phyloP scores from a whole-genome alignment of 35 echinoderm and acorn worm species.

The Strongylocentrotus purpuratus region DNA sequence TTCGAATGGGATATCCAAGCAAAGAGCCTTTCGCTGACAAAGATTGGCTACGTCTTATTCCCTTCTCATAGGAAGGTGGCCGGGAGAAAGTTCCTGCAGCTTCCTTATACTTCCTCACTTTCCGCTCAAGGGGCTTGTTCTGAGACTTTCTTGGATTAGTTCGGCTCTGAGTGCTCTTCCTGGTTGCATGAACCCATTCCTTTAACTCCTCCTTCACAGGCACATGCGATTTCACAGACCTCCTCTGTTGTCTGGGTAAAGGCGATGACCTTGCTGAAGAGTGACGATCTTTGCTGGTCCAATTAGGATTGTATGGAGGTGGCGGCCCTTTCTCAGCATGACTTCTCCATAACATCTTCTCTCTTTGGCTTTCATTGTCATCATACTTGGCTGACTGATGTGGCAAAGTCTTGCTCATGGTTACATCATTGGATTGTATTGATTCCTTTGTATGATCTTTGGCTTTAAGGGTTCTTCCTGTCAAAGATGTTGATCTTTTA shows the following conservation, averaged over 20 bases:
- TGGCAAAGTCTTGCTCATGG: neutral
- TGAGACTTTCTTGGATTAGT: neutral
- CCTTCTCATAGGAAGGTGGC: neutral
- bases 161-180: neutral
- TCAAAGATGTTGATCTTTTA: neutral
- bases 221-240: neutral
- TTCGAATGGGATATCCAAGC: neutral
- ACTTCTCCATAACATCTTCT: neutral
- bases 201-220: neutral
- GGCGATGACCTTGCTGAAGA: neutral
- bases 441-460: neutral
- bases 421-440: neutral
- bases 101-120: neutral
- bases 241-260: neutral
- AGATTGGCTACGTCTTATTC: neutral
- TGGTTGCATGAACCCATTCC: neutral
- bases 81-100: neutral
- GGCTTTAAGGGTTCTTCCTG: neutral
- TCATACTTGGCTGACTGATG: neutral
- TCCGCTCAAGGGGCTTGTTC: neutral
- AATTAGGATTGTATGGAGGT: conserved; percentile 27
- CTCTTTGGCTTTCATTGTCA: neutral
- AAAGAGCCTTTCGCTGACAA: neutral
- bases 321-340: conserved; percentile 32
- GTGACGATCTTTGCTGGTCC: neutral